A percentile compares a stretch with the other conserved stretches of the same genome.
Evolutionary conservation across 2,113 vertebrate genomes (phyloP).

Genomic region (Pterophyllum scalare): DNA sequence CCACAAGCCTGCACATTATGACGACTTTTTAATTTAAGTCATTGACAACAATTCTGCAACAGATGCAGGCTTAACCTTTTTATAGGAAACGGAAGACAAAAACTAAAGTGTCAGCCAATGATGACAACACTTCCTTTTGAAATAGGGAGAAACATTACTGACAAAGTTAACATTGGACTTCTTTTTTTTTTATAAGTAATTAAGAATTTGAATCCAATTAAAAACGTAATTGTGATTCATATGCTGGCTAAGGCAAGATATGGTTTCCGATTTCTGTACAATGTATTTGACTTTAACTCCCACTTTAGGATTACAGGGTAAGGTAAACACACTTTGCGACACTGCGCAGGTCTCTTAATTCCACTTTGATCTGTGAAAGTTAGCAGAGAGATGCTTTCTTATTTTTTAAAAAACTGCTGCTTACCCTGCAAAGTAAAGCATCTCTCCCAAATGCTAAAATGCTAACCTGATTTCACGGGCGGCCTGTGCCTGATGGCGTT

Average conservation of each 20-base stretch:
- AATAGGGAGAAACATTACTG: background rate
- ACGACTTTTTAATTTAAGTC: background rate
- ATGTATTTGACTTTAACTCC: background rate
- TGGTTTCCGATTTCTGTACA: background rate
- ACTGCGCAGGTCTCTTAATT: background rate
- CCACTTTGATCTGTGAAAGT: too few relatives aligned
- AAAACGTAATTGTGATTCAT: background rate
- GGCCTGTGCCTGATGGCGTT: constrained; percentile 80
- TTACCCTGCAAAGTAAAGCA: background rate
- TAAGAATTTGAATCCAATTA: background rate
- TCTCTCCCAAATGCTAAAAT: background rate
- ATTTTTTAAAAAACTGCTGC: background rate
- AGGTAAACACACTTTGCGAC: background rate
- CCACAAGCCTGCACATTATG: background rate
- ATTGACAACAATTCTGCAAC: background rate
- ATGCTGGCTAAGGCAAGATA: background rate
- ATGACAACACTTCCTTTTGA: background rate
- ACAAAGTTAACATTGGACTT: background rate
- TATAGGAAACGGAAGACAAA: background rate
- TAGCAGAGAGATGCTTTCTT: too few relatives aligned
- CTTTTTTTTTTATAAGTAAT: background rate
- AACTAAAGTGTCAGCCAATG: background rate
- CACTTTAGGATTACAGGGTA: background rate
- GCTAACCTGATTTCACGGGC: constrained; percentile 78
- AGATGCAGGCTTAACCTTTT: too few relatives aligned